Percentiles rank a stretch among this genome's conserved stretches.
phyloP scores from a whole-genome alignment of 2,113 vertebrate species.

The Emydura subglobosa region DNA sequence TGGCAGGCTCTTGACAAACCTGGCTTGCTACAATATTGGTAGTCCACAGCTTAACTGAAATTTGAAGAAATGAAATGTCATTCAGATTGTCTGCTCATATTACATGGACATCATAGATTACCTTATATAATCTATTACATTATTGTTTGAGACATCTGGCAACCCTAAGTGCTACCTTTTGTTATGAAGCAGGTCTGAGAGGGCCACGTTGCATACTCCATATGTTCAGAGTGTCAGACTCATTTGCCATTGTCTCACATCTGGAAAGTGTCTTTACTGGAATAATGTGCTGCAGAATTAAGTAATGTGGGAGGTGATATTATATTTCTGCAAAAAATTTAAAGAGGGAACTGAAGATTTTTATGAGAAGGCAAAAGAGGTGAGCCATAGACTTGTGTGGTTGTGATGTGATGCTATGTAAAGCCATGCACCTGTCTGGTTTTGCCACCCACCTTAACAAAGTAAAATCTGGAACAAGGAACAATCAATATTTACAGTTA shows the following conservation, averaged over 20 bases:
- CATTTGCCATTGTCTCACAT: slow-evolving; percentile 50
- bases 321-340: slow-evolving; percentile 59
- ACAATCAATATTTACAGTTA: background rate
- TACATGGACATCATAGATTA: background rate
- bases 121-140: background rate
- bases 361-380: slow-evolving; percentile 50
- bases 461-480: background rate
- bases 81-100: background rate
- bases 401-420: slow-evolving; percentile 1
- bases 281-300: slow-evolving; percentile 53
- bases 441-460: background rate
- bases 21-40: background rate
- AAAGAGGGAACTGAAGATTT: slow-evolving; percentile 49
- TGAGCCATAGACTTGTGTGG: background rate
- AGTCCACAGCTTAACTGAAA: background rate
- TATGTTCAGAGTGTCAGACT: slow-evolving; percentile 25
- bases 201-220: background rate
- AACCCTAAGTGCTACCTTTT: background rate
- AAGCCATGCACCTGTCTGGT: background rate
- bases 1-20: background rate
- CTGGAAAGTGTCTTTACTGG: slow-evolving; percentile 61
- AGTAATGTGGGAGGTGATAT: slow-evolving; percentile 49
- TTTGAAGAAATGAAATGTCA: background rate
- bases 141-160: slow-evolving; percentile 30
- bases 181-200: slow-evolving; percentile 28